Conservation (phyloP, 1,140 invertebrate species). For the Amyelois transitella region DNA sequence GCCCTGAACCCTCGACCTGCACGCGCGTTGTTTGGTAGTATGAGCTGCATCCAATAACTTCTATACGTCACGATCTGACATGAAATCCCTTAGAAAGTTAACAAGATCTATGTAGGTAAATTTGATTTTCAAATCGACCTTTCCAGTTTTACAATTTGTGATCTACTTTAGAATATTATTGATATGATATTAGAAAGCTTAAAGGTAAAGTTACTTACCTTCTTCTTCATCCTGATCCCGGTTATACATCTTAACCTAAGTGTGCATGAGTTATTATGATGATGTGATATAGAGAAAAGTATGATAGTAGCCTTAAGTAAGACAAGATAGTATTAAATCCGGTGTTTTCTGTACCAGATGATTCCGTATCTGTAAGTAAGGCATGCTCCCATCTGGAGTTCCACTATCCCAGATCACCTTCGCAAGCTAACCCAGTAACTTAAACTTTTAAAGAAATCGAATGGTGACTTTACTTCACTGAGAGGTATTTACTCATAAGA, state of each 20-base stretch:
- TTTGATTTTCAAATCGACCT: no score
- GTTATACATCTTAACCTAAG: no score
- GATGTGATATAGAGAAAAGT: no score
- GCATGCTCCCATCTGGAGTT: not conserved
- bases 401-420: not conserved
- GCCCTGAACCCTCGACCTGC: conserved; percentile 25
- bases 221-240: no score
- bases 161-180: no score
- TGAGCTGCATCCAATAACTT: not conserved
- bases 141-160: no score
- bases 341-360: not conserved
- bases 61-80: not conserved
- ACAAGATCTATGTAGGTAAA: no score
- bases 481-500: no score
- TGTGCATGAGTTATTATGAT: no score
- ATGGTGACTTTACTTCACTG: not conserved
- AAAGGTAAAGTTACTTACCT: no score
- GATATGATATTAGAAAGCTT: no score
- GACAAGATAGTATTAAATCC: not conserved
- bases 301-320: not conserved
- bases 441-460: not conserved
- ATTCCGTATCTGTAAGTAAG: not conserved
- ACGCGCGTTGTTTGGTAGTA: conserved; percentile 14
- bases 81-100: not conserved
- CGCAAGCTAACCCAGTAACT: not conserved